A percentile compares a stretch with the other conserved stretches of the same genome.
Conservation (phyloP, 2,888 invertebrate species). For the Parasteatoda lunata region DNA sequence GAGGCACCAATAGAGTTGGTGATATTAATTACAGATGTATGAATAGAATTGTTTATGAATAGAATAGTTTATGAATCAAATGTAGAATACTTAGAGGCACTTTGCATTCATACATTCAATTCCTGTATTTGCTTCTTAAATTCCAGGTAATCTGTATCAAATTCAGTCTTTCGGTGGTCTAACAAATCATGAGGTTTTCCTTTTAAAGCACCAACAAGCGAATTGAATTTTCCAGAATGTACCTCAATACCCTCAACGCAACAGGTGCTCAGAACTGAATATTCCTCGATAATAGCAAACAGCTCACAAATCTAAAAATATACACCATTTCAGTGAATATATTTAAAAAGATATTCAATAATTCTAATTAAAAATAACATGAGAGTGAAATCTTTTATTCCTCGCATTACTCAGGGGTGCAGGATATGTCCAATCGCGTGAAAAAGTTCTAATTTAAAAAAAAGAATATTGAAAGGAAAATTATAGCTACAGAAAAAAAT, state of each 20-base stretch:
- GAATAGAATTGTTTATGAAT: too few relatives aligned
- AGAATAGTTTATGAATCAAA: too few relatives aligned
- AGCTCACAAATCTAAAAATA: constrained; percentile 82
- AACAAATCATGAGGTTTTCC: constrained; percentile 85
- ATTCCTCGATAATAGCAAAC: constrained; percentile 82
- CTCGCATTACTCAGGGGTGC: neutral
- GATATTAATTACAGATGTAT: too few relatives aligned
- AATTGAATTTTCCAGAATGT: constrained; percentile 81
- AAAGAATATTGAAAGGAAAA: too few relatives aligned
- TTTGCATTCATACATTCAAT: constrained; percentile 78
- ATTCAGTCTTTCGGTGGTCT: constrained; percentile 84
- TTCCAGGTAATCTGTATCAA: constrained; percentile 84
- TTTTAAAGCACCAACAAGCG: constrained; percentile 81
- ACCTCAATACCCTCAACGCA: constrained; percentile 87
- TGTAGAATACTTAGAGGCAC: too few relatives aligned
- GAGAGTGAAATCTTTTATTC: neutral
- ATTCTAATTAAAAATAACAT: constrained; percentile 4
- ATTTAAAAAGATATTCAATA: constrained; percentile 71
- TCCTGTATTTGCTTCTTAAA: constrained; percentile 82
- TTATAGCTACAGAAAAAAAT: too few relatives aligned
- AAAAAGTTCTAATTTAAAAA: too few relatives aligned
- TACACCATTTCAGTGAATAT: constrained; percentile 67
- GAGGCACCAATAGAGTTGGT: too few relatives aligned
- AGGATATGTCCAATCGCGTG: too few relatives aligned
- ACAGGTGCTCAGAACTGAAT: constrained; percentile 84